Conservation (phyloP, 2,888 invertebrate species). For the Tholera decimalis region DNA sequence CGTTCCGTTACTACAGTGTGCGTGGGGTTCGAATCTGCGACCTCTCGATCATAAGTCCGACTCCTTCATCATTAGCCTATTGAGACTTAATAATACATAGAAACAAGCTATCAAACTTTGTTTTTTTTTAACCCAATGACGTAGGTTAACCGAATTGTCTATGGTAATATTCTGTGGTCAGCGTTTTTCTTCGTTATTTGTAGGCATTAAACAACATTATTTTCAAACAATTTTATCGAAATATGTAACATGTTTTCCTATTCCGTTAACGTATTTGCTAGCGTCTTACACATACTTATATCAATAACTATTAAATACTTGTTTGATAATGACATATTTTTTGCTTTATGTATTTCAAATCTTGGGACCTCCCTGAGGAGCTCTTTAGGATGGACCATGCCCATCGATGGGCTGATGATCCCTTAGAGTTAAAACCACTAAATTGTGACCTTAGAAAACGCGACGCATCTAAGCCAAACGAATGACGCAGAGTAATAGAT, state of each 20-base stretch:
- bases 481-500: conserved; percentile 5
- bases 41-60: no score
- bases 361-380: no score
- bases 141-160: neutral
- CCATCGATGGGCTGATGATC: no score
- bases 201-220: neutral
- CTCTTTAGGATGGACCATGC: no score
- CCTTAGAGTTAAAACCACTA: neutral
- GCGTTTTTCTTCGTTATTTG: neutral
- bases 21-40: no score
- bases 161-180: neutral
- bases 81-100: no score
- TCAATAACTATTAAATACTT: neutral
- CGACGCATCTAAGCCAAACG: neutral
- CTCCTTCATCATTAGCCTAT: no score
- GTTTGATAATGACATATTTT: no score
- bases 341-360: no score
- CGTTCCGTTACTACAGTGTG: no score
- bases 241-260: conserved; percentile 19
- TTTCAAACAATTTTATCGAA: neutral
- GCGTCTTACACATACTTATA: neutral
- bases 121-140: no score
- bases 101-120: no score
- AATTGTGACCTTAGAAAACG: neutral
- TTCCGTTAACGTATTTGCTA: neutral